Evolutionary conservation across 2,113 vertebrate genomes (phyloP).

Genomic region (Rousettus leschenaultii): DNA sequence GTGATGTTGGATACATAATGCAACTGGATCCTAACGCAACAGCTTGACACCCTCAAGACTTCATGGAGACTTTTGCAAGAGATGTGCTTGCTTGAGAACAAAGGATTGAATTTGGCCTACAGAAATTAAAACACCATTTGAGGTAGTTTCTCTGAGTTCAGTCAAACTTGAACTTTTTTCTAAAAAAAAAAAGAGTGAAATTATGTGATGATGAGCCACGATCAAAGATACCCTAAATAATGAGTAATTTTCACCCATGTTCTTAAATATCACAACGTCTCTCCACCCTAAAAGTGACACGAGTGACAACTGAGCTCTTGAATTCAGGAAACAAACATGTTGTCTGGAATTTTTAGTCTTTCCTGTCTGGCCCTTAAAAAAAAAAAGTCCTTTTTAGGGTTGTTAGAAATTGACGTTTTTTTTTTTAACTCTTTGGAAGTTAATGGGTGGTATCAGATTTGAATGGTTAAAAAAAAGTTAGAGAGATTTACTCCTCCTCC

Average conservation of each 20-base stretch:
- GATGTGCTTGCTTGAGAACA: neutral
- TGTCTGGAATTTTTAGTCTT: slow-evolving; percentile 49
- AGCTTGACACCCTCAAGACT: neutral
- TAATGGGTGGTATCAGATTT: neutral
- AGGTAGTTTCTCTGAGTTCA: neutral
- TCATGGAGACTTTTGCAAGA: neutral
- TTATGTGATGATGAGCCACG: neutral
- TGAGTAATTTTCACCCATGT: slow-evolving; percentile 9
- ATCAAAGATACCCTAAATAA: neutral
- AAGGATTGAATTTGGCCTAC: neutral
- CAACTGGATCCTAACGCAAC: neutral
- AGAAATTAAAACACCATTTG: slow-evolving; percentile 36
- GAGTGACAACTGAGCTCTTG: neutral
- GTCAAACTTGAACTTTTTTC: neutral
- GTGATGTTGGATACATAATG: neutral
- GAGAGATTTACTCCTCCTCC: neutral
- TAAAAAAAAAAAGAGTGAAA: neutral
- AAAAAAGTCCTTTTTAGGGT: neutral
- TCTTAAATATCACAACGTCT: neutral
- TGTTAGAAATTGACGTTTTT: neutral
- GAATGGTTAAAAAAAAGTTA: neutral
- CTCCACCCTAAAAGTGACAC: neutral
- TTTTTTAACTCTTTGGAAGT: neutral
- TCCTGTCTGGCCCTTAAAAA: neutral
- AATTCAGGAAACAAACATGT: slow-evolving; percentile 27